phyloP scores from a whole-genome alignment of 2,113 vertebrate genomes.

The Eolophus roseicapilla region DNA sequence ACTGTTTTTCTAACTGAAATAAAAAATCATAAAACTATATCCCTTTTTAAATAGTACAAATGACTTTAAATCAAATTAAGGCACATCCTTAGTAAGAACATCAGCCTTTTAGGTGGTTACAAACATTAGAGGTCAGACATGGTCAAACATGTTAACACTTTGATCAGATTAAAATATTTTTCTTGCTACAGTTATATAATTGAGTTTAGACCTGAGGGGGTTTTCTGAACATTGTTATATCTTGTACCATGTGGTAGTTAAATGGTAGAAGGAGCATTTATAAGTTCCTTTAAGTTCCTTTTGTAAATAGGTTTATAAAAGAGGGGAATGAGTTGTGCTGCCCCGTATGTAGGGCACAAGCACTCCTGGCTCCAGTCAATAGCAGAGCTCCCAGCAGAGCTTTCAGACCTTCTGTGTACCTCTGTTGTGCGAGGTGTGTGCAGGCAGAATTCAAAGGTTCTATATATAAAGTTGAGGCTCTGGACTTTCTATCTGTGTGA shows the following conservation, averaged over 20 bases:
- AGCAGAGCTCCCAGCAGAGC: background rate
- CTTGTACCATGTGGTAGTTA: conserved; percentile 60
- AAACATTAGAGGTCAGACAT: conserved; percentile 70
- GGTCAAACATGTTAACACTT: conserved; percentile 75
- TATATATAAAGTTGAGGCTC: background rate
- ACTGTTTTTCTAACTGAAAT: conserved; percentile 43
- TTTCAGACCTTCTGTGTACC: background rate
- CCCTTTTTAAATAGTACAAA: conserved; percentile 71
- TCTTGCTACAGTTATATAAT: conserved; percentile 70
- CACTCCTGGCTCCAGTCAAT: background rate
- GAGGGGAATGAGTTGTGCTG: background rate
- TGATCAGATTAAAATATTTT: conserved; percentile 73
- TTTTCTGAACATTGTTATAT: conserved; percentile 73
- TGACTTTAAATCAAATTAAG: conserved; percentile 71
- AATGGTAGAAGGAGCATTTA: conserved; percentile 39
- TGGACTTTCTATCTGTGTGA: background rate
- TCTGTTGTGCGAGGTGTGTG: background rate
- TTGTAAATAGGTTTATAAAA: conserved; percentile 21
- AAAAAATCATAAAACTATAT: conserved; percentile 64
- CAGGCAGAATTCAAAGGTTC: background rate
- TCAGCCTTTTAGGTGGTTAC: conserved; percentile 70
- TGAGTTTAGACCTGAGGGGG: conserved; percentile 67
- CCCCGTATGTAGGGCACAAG: background rate
- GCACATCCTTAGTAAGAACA: conserved; percentile 48
- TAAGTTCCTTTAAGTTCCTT: conserved; percentile 44